These are phyloP conservation scores for Cyclura pinguis DNA, from an alignment of 2,797 vertebrate species.

Conservation along the genomic window DNA sequence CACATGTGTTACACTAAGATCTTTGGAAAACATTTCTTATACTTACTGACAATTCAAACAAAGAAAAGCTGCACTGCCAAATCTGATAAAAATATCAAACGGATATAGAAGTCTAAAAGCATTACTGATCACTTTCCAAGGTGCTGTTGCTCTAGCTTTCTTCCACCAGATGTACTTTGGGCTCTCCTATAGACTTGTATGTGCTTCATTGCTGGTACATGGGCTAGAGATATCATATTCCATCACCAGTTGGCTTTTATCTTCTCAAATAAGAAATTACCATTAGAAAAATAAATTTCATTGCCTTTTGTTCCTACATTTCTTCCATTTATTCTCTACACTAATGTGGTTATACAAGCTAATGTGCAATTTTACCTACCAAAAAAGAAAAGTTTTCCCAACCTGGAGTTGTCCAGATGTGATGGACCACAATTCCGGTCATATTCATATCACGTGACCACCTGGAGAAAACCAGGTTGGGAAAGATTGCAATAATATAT, in stretches of 20 bases:
- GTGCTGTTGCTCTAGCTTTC: conserved; percentile 43
- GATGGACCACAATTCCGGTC: neutral
- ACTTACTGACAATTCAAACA: conserved; percentile 53
- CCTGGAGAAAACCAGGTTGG: neutral
- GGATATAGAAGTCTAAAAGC: conserved; percentile 58
- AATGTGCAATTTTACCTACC: conserved; percentile 7
- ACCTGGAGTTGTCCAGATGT: neutral
- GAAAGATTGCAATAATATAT: neutral
- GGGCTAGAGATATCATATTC: conserved; percentile 32
- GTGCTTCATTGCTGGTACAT: conserved; percentile 54
- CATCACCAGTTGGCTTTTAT: conserved; percentile 20
- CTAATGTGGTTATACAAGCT: neutral
- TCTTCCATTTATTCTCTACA: neutral
- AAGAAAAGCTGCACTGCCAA: conserved; percentile 56
- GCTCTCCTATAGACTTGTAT: conserved; percentile 43
- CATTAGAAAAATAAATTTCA: conserved; percentile 23
- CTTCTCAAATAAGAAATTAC: conserved; percentile 47
- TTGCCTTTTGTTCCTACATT: conserved; percentile 16
- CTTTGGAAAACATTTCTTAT: conserved; percentile 57
- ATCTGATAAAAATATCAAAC: conserved; percentile 58
- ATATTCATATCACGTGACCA: neutral
- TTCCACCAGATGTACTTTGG: conserved; percentile 54
- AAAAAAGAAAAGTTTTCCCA: neutral
- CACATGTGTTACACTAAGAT: conserved; percentile 48
- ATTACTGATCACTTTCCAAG: conserved; percentile 68